phyloP scores from a whole-genome alignment of 2,888 invertebrate genomes.

The Chouioia cunea region DNA sequence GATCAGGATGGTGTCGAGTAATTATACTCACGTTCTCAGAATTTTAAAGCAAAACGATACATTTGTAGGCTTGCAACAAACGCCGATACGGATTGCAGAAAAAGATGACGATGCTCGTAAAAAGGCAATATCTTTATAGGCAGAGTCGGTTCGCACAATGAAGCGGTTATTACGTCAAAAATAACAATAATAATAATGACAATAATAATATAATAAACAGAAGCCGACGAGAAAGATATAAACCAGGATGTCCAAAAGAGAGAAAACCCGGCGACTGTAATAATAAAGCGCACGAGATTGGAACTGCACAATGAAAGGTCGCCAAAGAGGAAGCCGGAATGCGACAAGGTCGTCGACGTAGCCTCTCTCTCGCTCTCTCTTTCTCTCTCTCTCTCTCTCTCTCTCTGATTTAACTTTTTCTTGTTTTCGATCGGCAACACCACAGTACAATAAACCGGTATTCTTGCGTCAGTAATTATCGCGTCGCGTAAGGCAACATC shows the following conservation, averaged over 20 bases:
- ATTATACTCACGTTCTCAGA: too few relatives aligned
- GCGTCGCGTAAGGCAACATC: constrained; percentile 26
- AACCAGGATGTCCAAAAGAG: constrained; percentile 24
- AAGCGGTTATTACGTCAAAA: constrained; percentile 11
- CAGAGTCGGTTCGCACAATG: constrained; percentile 7
- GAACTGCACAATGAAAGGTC: neutral
- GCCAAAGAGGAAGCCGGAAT: constrained; percentile 29
- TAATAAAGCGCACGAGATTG: constrained; percentile 6
- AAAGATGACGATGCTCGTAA: neutral
- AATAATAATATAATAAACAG: neutral
- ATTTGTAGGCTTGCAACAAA: too few relatives aligned
- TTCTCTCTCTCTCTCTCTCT: neutral
- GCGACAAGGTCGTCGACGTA: constrained; percentile 35
- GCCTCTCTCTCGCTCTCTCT: neutral
- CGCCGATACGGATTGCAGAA: neutral
- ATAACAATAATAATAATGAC: neutral
- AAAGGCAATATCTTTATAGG: neutral
- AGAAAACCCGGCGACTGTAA: constrained; percentile 21
- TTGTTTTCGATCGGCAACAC: constrained; percentile 12
- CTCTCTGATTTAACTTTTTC: constrained; percentile 24
- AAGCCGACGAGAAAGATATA: neutral
- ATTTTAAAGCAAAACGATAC: too few relatives aligned
- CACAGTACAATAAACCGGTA: constrained; percentile 44
- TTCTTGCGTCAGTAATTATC: constrained; percentile 34
- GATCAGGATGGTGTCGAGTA: too few relatives aligned